Conservation (phyloP, 2,888 invertebrate genomes). For the Diploptera punctata region DNA sequence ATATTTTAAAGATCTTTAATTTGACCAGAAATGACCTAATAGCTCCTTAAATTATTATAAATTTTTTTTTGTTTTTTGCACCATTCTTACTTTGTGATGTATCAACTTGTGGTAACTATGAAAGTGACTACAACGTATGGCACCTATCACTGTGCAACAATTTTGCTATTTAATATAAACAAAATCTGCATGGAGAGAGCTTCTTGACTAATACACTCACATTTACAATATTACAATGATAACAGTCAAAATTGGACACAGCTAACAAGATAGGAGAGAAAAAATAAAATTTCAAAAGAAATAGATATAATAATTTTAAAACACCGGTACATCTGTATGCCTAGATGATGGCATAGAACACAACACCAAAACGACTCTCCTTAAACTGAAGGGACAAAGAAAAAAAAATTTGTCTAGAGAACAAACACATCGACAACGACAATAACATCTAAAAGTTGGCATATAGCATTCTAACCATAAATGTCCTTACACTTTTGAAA, state of each 20-base stretch:
- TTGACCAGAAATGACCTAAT: slow-evolving; percentile 18
- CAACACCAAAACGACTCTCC: slow-evolving; percentile 34
- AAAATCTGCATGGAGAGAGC: slow-evolving; percentile 16
- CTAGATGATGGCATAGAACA: slow-evolving; percentile 22
- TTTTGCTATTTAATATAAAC: not conserved
- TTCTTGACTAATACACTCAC: slow-evolving; percentile 27
- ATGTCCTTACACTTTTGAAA: slow-evolving; percentile 31
- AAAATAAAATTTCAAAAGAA: slow-evolving; percentile 2
- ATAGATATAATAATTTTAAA: not conserved
- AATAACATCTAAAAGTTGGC: slow-evolving; percentile 4
- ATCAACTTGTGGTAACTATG: slow-evolving; percentile 25
- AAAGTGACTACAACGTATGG: slow-evolving; percentile 26
- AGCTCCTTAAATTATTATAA: not conserved
- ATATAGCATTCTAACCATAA: slow-evolving; percentile 19
- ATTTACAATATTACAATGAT: slow-evolving; percentile 26
- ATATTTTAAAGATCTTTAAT: not conserved
- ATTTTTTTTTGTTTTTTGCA: slow-evolving; percentile 5
- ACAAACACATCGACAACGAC: slow-evolving; percentile 16
- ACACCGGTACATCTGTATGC: slow-evolving; percentile 8
- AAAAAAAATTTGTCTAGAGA: slow-evolving; percentile 24
- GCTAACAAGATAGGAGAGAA: not conserved
- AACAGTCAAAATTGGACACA: slow-evolving; percentile 17
- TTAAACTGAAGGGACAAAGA: slow-evolving; percentile 33
- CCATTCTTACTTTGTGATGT: slow-evolving; percentile 4
- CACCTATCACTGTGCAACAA: slow-evolving; percentile 16